Evolutionary conservation across 2,888 invertebrate species (phyloP).

Genomic region (Melieria picta): DNA sequence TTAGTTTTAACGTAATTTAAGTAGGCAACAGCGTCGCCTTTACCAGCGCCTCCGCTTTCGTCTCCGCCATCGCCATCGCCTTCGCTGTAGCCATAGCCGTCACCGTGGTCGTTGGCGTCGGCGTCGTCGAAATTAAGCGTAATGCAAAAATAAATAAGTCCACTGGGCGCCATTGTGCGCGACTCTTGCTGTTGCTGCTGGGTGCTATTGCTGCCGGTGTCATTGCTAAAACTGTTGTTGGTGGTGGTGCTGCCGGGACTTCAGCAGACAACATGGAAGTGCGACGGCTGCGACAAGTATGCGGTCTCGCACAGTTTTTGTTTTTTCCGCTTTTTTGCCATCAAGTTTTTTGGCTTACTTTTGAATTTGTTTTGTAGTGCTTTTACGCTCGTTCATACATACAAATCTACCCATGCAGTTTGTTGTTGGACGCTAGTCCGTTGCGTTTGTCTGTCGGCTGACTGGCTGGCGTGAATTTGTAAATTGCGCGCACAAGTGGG

Average conservation of each 20-base stretch:
- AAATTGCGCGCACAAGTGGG: slow-evolving; percentile 26
- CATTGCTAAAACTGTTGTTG: too few species aligned
- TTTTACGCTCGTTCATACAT: too few species aligned
- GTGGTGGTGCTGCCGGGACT: background rate
- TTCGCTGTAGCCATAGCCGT: background rate
- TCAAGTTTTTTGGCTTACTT: slow-evolving; percentile 25
- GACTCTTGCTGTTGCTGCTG: too few species aligned
- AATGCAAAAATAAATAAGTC: slow-evolving; percentile 35
- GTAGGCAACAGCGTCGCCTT: slow-evolving; percentile 26
- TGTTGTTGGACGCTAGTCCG: background rate
- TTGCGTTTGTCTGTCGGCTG: background rate
- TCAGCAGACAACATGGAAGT: slow-evolving; percentile 22
- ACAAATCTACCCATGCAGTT: too few species aligned
- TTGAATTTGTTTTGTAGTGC: background rate
- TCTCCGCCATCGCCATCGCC: background rate
- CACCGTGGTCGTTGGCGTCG: background rate
- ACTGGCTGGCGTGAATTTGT: background rate
- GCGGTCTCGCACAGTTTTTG: too few species aligned
- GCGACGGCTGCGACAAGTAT: background rate
- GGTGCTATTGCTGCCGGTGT: too few species aligned
- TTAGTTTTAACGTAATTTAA: slow-evolving; percentile 36
- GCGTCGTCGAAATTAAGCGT: slow-evolving; percentile 22
- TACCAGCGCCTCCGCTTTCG: background rate
- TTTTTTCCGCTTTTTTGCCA: background rate
- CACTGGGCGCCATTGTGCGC: slow-evolving; percentile 32